A percentile compares a stretch with the other conserved stretches of the same genome.
These are phyloP conservation scores for Chamaetylas fuelleborni DNA, from an alignment of 2,113 vertebrate genomes.

Conservation along the genomic window DNA sequence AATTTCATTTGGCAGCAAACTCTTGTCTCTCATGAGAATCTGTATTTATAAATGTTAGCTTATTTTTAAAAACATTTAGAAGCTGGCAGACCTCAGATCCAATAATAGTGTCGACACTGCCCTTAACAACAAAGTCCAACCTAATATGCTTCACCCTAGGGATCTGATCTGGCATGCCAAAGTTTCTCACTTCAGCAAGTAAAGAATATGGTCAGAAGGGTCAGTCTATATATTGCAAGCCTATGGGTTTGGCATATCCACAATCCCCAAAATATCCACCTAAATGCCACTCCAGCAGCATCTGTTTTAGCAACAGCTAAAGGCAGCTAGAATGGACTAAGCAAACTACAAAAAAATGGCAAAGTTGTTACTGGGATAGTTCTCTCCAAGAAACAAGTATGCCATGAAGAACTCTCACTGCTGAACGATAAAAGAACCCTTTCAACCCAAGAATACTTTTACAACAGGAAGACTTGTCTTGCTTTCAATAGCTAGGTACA, in stretches of 20 bases:
- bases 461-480: background rate
- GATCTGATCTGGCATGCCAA: background rate
- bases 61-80: constrained; percentile 39
- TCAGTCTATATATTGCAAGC: background rate
- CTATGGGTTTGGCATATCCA: background rate
- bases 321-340: background rate
- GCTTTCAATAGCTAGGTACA: rapidly evolving
- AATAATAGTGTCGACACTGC: constrained; percentile 25
- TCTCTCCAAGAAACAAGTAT: background rate
- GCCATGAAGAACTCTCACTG: background rate
- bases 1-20: constrained; percentile 31
- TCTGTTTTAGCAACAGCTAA: background rate
- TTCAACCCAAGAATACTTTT: background rate
- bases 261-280: background rate
- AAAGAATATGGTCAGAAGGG: background rate
- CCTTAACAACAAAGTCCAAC: constrained; percentile 3
- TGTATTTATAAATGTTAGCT: constrained; percentile 40
- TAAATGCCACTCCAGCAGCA: background rate
- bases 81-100: constrained; percentile 36
- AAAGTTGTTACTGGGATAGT: background rate
- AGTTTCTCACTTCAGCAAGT: background rate
- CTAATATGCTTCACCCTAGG: background rate
- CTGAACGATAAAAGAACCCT: background rate
- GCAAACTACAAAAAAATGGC: background rate
- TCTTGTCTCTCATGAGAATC: constrained; percentile 18